Percentiles rank a stretch among this genome's conserved stretches.
phyloP scores from a whole-genome alignment of 2,797 vertebrate genomes.

The Naso thynnoides region DNA sequence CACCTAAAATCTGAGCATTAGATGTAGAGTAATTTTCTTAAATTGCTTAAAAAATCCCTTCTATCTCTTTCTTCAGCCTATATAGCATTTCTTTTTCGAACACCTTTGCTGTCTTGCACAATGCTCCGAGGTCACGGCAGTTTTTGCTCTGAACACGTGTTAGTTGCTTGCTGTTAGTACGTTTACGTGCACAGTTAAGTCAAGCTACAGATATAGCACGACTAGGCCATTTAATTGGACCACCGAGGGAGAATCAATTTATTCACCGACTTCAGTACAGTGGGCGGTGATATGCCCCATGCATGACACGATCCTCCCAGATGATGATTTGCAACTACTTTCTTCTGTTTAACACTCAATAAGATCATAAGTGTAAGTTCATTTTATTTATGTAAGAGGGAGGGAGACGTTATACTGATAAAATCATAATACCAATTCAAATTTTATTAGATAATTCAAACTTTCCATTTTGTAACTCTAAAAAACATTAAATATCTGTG shows the following conservation, averaged over 20 bases:
- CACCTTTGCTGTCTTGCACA: neutral
- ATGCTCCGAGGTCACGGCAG: neutral
- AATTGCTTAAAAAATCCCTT: constrained; percentile 11
- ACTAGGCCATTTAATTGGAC: too few species aligned
- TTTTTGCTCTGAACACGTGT: constrained; percentile 15
- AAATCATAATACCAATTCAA: neutral
- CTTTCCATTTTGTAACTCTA: too few species aligned
- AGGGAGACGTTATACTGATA: too few species aligned
- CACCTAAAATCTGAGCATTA: constrained; percentile 1
- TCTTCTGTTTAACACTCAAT: neutral
- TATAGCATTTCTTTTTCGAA: constrained; percentile 4
- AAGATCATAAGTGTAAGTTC: neutral
- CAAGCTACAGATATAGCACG: too few species aligned
- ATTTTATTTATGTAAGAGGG: neutral
- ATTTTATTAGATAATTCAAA: too few species aligned
- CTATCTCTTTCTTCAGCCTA: neutral
- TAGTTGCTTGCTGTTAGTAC: constrained; percentile 17
- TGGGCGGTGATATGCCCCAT: too few species aligned
- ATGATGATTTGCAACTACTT: neutral
- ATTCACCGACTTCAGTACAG: too few species aligned
- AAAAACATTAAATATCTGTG: neutral
- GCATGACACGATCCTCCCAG: neutral
- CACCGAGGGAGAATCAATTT: too few species aligned
- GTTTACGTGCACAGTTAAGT: too few species aligned
- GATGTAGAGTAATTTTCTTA: constrained; percentile 6